phyloP scores from a whole-genome alignment of 2,797 vertebrate genomes.

The Chromobotia macracanthus region DNA sequence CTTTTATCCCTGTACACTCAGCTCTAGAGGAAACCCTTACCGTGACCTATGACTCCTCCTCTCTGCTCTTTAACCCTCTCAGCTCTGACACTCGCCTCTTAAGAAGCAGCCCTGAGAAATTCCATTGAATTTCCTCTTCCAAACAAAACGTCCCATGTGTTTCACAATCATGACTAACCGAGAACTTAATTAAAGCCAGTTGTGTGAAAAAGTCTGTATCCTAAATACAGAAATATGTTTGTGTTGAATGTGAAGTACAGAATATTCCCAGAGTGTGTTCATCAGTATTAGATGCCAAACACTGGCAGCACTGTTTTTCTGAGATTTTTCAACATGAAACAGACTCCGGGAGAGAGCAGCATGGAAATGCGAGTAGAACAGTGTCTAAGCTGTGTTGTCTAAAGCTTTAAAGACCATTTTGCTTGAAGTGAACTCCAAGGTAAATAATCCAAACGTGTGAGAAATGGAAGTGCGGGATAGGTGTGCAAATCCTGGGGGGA shows the following conservation, averaged over 20 bases:
- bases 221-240: slow-evolving; percentile 25
- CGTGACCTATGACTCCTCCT: slow-evolving; percentile 45
- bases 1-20: slow-evolving; percentile 30
- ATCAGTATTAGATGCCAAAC: slow-evolving; percentile 20
- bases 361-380: slow-evolving; percentile 31
- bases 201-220: slow-evolving; percentile 39
- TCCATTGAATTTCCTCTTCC: slow-evolving; percentile 51
- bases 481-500: slow-evolving; percentile 15
- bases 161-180: slow-evolving; percentile 41
- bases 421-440: slow-evolving; percentile 41
- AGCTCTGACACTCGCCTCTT: slow-evolving; percentile 19
- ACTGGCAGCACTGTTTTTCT: slow-evolving; percentile 13
- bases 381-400: slow-evolving; percentile 26
- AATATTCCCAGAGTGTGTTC: slow-evolving; percentile 34
- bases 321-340: slow-evolving; percentile 22
- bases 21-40: slow-evolving; percentile 35
- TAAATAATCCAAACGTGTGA: slow-evolving; percentile 47
- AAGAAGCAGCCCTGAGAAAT: slow-evolving; percentile 54
- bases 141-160: slow-evolving; percentile 31
- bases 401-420: slow-evolving; percentile 45
- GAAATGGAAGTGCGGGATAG: slow-evolving; percentile 30
- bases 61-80: slow-evolving; percentile 51
- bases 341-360: slow-evolving; percentile 23
- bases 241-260: slow-evolving; percentile 20
- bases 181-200: slow-evolving; percentile 51